Evolutionary conservation across 1,140 invertebrate genomes (phyloP).

Genomic region (Eumaeus atala): DNA sequence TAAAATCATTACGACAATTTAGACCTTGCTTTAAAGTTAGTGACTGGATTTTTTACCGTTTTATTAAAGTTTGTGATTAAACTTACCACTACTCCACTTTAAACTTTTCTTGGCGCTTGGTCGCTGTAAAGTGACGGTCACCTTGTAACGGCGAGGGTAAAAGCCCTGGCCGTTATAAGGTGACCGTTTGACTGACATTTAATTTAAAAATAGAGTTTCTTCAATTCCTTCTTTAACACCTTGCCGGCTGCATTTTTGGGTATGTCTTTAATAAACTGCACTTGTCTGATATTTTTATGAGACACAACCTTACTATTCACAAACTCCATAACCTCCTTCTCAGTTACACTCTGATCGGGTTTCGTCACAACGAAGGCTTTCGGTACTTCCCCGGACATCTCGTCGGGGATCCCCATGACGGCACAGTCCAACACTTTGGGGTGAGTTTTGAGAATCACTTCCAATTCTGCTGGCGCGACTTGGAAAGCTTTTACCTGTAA

Average conservation of each 20-base stretch:
- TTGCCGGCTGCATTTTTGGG: slow-evolving; percentile 85
- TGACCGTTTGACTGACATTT: too few species aligned
- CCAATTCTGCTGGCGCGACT: slow-evolving; percentile 92
- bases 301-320: slow-evolving; percentile 78
- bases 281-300: slow-evolving; percentile 81
- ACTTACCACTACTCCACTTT: too few species aligned
- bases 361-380: slow-evolving; percentile 80
- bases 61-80: too few species aligned
- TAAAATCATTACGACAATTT: too few species aligned
- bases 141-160: too few species aligned
- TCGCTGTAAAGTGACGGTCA: too few species aligned
- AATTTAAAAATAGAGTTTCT: slow-evolving; percentile 53
- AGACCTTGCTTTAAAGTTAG: too few species aligned
- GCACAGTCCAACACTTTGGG: slow-evolving; percentile 85
- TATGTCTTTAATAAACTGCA: slow-evolving; percentile 80
- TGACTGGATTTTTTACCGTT: too few species aligned
- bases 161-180: too few species aligned
- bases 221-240: slow-evolving; percentile 80
- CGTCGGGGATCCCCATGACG: slow-evolving; percentile 87
- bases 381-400: slow-evolving; percentile 83
- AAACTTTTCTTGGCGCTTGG: too few species aligned
- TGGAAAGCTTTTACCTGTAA: slow-evolving; percentile 78
- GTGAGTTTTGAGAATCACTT: slow-evolving; percentile 85
- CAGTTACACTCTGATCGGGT: slow-evolving; percentile 42
- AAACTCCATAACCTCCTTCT: slow-evolving; percentile 74